Evolutionary conservation across 1,140 invertebrate species (phyloP).

Genomic region (Colletes latitarsis): DNA sequence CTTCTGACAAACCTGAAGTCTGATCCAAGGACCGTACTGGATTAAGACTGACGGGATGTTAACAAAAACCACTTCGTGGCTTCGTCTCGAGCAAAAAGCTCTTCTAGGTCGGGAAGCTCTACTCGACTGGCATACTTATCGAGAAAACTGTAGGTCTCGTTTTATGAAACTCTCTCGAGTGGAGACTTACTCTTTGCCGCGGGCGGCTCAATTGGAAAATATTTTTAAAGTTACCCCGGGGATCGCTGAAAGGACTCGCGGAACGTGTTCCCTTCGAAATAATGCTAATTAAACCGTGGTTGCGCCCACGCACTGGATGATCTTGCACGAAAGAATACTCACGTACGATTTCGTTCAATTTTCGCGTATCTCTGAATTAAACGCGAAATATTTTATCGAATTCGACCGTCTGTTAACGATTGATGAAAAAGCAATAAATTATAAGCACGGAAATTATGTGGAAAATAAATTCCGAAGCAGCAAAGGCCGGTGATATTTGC

Average conservation of each 20-base stretch:
- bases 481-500: too few species aligned
- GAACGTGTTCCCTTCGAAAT: conserved; percentile 3
- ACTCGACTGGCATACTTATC: conserved; percentile 37
- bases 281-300: conserved; percentile 28
- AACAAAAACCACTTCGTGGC: conserved; percentile 37
- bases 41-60: conserved; percentile 57
- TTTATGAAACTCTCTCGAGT: conserved; percentile 48
- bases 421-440: too few species aligned
- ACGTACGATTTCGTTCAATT: too few species aligned
- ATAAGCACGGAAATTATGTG: too few species aligned
- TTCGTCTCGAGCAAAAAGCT: conserved; percentile 29
- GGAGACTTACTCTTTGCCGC: conserved; percentile 9
- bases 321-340: not conserved
- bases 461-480: too few species aligned
- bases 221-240: conserved; percentile 40
- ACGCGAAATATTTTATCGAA: too few species aligned
- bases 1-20: conserved; percentile 11
- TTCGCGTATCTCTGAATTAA: too few species aligned
- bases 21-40: conserved; percentile 33
- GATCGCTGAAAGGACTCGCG: not conserved
- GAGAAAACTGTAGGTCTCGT: conserved; percentile 45
- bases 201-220: conserved; percentile 44
- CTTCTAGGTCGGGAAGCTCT: conserved; percentile 17
- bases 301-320: not conserved
- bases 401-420: too few species aligned